Conservation (phyloP, 2,797 vertebrate genomes). For the Avahi laniger region DNA sequence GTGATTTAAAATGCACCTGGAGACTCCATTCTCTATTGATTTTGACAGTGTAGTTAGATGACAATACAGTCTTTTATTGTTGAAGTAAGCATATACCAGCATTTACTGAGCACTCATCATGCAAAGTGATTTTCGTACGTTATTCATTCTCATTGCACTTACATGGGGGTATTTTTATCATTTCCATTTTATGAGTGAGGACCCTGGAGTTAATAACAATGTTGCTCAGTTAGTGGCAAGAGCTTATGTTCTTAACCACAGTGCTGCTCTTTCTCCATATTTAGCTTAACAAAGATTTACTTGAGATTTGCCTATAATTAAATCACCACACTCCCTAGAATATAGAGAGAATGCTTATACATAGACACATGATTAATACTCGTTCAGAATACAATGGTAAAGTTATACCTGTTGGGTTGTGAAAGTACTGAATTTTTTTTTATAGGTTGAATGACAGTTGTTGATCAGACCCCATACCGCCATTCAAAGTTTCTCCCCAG, state of each 20-base stretch:
- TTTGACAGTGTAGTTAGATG: background rate
- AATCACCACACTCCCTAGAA: background rate
- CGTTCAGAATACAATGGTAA: background rate
- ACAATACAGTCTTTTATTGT: background rate
- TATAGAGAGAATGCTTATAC: background rate
- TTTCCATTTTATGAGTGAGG: background rate
- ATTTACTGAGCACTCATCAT: background rate
- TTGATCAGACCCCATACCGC: background rate
- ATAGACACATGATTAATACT: background rate
- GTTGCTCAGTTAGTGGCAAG: background rate
- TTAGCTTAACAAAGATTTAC: background rate
- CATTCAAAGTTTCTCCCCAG: background rate
- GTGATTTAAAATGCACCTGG: background rate
- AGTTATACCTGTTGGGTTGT: background rate
- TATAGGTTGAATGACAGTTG: background rate
- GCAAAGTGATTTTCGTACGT: background rate
- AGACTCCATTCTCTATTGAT: background rate
- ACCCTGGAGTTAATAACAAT: background rate
- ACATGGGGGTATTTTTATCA: background rate
- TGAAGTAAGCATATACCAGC: background rate
- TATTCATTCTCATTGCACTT: constrained; percentile 16
- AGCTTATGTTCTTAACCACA: background rate
- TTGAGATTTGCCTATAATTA: background rate
- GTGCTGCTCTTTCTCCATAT: background rate
- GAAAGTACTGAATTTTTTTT: background rate